Base-by-base conservation (phyloP, 2,113 vertebrate genomes). In the Phainopepla nitens region DNA sequence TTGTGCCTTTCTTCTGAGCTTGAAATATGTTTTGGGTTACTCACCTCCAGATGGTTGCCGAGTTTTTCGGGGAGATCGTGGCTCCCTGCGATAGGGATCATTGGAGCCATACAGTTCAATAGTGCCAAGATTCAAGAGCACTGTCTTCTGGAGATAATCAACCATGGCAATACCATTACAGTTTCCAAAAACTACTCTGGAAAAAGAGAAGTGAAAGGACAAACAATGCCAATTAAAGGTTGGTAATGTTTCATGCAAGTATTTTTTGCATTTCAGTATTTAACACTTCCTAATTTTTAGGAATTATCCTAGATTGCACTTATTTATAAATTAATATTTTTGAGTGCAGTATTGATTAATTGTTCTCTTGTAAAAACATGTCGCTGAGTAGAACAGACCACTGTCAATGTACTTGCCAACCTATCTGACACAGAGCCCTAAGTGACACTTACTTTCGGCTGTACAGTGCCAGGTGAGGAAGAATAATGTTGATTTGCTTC, bases 141-240 rank as follows among this genome's bases (percentile, higher is more conserved):
- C 98, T 14, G 99, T 98, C 98, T 99, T 99, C 98, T 99, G 99
- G 82, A 99, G 97, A 96, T 99, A 99, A 98, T 99, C 99, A 86
- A 99, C 99, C 95, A 99, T 98, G 3, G 99, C 99, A 95, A 99
- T 98, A 92, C 99, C 99, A 62, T 99, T 99, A 91, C 98, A 99
- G 96, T 99, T 99, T 93, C 99, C 99, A 98, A 99, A 99, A 97
- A 99, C 99, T 98, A 99, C 99, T 88, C 99, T 99, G 92, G 44
- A 91, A 91, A 81, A 33, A 90, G 69, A 75, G 36, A 95, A 78
- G 81, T 47, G 75, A 27, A 60, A 89, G 49, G 42, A 58, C 86
- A 70, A 21, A 72, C 13, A 58, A 50, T n/a, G 61, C 41, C 60
- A 82, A 82, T 91, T 57, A 96, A 91, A 80, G 24, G 3, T 5